Percentiles rank a stretch among this genome's conserved stretches.
phyloP scores from a whole-genome alignment of 2,113 vertebrate species.

The Ochotona curzoniae region DNA sequence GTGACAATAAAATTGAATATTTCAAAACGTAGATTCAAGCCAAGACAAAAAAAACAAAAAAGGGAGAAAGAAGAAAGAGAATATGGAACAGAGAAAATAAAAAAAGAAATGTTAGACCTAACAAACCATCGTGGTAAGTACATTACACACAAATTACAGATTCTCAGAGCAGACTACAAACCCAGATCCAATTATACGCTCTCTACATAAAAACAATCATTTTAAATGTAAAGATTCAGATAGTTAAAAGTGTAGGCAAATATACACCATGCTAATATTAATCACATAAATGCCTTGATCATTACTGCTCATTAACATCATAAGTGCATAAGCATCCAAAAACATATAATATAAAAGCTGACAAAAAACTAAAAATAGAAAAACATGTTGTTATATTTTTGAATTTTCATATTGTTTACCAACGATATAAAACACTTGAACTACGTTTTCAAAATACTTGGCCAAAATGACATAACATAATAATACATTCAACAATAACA shows the following conservation, averaged over 20 bases:
- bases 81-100: neutral
- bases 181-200: neutral
- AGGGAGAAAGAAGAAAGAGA: neutral
- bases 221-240: neutral
- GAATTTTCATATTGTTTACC: neutral
- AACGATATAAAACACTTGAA: neutral
- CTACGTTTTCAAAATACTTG: neutral
- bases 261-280: neutral
- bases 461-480: neutral
- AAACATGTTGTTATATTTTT: neutral
- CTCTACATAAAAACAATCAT: neutral
- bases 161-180: neutral
- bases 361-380: neutral
- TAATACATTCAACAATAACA: neutral
- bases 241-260: neutral
- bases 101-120: neutral
- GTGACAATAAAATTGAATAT: neutral
- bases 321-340: neutral
- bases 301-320: neutral
- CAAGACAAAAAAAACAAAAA: neutral
- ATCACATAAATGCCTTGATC: neutral
- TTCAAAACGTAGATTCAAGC: conserved; percentile 9
- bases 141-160: neutral
- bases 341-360: neutral
- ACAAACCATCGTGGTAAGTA: neutral